A percentile compares a stretch with the other conserved stretches of the same genome.
Conservation (phyloP, 1,140 invertebrate genomes). For the Drosophila lacteicornis region DNA sequence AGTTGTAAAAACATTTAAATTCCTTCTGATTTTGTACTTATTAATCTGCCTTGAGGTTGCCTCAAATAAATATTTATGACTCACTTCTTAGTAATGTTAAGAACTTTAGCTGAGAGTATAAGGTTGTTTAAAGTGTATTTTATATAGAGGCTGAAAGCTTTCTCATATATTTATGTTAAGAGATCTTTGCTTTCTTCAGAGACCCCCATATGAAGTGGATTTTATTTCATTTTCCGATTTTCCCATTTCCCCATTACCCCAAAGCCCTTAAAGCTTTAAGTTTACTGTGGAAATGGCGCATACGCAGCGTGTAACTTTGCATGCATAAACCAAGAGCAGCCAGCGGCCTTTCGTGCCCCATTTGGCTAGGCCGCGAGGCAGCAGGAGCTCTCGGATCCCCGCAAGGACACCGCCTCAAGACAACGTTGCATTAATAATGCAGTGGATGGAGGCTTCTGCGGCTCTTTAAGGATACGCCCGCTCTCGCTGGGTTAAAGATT, state of each 20-base stretch:
- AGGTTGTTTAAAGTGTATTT: not conserved
- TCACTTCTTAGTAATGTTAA: too few species aligned
- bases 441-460: conserved; percentile 17
- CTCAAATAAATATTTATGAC: not conserved
- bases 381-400: not conserved
- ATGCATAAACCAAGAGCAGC: conserved; percentile 66
- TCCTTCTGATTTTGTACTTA: not conserved
- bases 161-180: too few species aligned
- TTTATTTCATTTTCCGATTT: conserved; percentile 4
- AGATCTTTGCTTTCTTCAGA: not conserved
- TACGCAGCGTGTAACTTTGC: conserved; percentile 74
- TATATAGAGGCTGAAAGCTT: too few species aligned
- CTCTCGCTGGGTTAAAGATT: conserved; percentile 7
- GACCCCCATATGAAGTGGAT: conserved; percentile 3
- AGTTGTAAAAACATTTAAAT: not conserved
- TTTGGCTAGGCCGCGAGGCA: conserved; percentile 41
- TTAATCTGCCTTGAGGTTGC: not conserved
- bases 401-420: conserved; percentile 40
- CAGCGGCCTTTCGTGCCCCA: conserved; percentile 48
- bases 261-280: conserved; percentile 33
- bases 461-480: conserved; percentile 10
- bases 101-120: not conserved
- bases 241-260: conserved; percentile 2
- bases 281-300: conserved; percentile 52
- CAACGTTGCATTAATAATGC: conserved; percentile 69